Evolutionary conservation across 2,888 invertebrate species (phyloP).

Genomic region (Microplitis deprimator): DNA sequence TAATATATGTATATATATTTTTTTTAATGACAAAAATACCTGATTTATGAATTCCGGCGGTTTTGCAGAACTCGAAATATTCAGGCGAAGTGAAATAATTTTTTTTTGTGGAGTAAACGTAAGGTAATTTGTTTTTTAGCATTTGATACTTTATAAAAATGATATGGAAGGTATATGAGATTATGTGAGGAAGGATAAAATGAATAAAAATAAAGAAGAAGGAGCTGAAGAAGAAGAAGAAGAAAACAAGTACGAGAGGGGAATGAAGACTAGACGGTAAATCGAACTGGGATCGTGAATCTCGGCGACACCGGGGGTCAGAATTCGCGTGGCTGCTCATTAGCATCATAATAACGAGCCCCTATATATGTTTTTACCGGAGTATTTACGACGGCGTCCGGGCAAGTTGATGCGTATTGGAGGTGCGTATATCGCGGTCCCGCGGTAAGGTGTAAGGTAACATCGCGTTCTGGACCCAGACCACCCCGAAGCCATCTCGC

Average conservation of each 20-base stretch:
- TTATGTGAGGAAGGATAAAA: too few species aligned
- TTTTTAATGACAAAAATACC: neutral
- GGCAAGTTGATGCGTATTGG: conserved; percentile 64
- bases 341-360: conserved; percentile 68
- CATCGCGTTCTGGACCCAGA: conserved; percentile 59
- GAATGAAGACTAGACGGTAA: conserved; percentile 32
- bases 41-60: neutral
- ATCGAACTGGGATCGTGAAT: conserved; percentile 50
- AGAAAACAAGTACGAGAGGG: conserved; percentile 13
- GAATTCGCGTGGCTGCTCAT: conserved; percentile 61
- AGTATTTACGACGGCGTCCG: conserved; percentile 64
- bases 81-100: too few species aligned
- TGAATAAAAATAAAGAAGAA: too few species aligned
- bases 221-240: too few species aligned
- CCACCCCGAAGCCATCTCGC: conserved; percentile 60
- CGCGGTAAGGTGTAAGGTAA: conserved; percentile 64
- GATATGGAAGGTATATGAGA: too few species aligned
- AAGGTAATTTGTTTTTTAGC: too few species aligned
- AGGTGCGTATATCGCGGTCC: conserved; percentile 62
- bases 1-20: too few species aligned
- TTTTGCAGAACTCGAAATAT: conserved; percentile 19
- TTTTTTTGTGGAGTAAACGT: too few species aligned
- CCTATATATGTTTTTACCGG: conserved; percentile 57
- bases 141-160: too few species aligned
- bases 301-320: conserved; percentile 52